Conservation (phyloP, 1,140 invertebrate species). For the Amphibalanus amphitrite region DNA sequence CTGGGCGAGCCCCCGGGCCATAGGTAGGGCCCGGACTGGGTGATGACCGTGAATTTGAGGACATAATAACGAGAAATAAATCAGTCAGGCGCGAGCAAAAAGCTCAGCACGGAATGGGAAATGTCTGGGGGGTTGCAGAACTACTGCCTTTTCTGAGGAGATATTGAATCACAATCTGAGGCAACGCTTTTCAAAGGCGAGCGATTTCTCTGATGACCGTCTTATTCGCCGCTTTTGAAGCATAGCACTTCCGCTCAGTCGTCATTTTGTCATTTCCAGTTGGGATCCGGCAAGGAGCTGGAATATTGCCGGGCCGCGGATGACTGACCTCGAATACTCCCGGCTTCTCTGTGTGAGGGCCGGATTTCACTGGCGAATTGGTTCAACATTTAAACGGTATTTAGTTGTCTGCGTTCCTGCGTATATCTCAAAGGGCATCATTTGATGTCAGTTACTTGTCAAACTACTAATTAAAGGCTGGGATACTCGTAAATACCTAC, state of each 20-base stretch:
- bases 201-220: neutral
- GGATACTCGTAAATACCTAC: no score
- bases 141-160: neutral
- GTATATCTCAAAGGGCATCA: no score
- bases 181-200: neutral
- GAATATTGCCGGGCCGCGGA: neutral
- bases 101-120: neutral
- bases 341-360: neutral
- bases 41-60: neutral
- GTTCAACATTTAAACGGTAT: neutral
- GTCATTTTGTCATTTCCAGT: neutral
- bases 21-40: no score
- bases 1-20: neutral
- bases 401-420: neutral
- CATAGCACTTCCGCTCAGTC: neutral
- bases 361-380: neutral
- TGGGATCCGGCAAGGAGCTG: neutral
- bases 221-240: neutral
- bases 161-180: neutral
- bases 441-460: no score
- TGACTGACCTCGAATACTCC: neutral
- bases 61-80: neutral
- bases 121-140: neutral
- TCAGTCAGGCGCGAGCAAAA: neutral
- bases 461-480: no score